Evolutionary conservation across 2,888 invertebrate genomes (phyloP).

Genomic region (Brachycybe producta): DNA sequence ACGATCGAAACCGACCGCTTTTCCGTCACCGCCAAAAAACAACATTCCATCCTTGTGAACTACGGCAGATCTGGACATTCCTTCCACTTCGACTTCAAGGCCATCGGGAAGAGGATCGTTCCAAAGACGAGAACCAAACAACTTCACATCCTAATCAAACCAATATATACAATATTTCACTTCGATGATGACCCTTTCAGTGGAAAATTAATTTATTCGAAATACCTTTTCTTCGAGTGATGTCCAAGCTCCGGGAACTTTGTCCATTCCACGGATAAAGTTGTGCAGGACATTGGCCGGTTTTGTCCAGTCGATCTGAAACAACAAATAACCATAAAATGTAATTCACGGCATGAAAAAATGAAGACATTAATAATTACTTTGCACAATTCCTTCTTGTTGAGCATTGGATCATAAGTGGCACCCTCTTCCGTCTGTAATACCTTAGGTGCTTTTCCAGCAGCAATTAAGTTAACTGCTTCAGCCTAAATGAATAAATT

Average conservation of each 20-base stretch:
- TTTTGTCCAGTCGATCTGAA: constrained; percentile 57
- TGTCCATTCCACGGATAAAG: constrained; percentile 85
- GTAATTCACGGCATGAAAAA: too few relatives aligned
- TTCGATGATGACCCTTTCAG: neutral
- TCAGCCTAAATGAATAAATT: constrained; percentile 29
- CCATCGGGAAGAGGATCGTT: constrained; percentile 38
- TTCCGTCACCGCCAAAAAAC: constrained; percentile 65
- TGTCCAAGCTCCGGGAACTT: constrained; percentile 82
- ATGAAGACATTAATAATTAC: constrained; percentile 31
- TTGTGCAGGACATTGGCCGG: constrained; percentile 67
- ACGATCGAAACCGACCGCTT: constrained; percentile 43
- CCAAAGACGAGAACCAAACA: constrained; percentile 73
- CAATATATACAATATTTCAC: constrained; percentile 6
- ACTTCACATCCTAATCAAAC: constrained; percentile 43
- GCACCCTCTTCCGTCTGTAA: constrained; percentile 73
- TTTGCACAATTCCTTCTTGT: constrained; percentile 69
- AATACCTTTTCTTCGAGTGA: constrained; percentile 42
- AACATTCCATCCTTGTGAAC: constrained; percentile 68
- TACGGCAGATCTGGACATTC: constrained; percentile 47
- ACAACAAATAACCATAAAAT: too few relatives aligned
- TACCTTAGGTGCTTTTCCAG: constrained; percentile 64
- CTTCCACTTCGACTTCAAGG: constrained; percentile 45
- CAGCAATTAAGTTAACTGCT: constrained; percentile 76
- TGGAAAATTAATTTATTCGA: constrained; percentile 3
- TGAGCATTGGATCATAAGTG: constrained; percentile 81